phyloP scores from a whole-genome alignment of 2,888 invertebrate species.

The Meteorus colon region DNA sequence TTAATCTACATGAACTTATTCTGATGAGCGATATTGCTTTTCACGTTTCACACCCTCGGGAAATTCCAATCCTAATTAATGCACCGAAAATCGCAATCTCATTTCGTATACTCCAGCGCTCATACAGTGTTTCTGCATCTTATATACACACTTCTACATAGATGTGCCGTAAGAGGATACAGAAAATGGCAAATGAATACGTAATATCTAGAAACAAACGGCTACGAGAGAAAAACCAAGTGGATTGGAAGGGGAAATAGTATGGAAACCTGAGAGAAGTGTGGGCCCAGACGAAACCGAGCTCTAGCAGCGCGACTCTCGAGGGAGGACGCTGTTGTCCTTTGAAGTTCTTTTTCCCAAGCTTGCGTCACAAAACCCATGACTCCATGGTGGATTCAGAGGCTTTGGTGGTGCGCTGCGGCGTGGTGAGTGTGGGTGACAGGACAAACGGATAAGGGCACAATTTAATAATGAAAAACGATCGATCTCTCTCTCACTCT shows the following conservation, averaged over 20 bases:
- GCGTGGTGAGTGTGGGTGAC: conserved; percentile 32
- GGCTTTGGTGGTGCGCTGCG: conserved; percentile 2
- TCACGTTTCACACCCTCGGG: conserved; percentile 61
- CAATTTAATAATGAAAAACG: conserved; percentile 49
- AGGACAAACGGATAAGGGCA: conserved; percentile 46
- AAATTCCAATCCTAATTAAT: conserved; percentile 69
- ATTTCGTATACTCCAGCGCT: conserved; percentile 60
- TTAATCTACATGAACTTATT: conserved; percentile 13
- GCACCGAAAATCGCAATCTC: conserved; percentile 68
- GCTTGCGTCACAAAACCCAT: conserved; percentile 19
- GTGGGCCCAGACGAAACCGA: conserved; percentile 38
- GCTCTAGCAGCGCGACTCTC: conserved; percentile 42
- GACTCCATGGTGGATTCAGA: background rate
- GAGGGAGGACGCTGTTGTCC: conserved; percentile 50
- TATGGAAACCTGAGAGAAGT: conserved; percentile 36
- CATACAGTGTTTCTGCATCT: conserved; percentile 44
- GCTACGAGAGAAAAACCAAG: conserved; percentile 16
- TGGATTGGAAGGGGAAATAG: conserved; percentile 22
- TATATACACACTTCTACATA: conserved; percentile 31
- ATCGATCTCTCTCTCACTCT: conserved; percentile 22
- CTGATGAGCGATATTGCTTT: conserved; percentile 29
- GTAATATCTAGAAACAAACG: conserved; percentile 57
- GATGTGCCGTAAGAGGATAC: conserved; percentile 31
- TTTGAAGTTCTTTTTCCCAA: conserved; percentile 53
- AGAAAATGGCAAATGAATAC: conserved; percentile 69